These are phyloP conservation scores for Idaea aversata DNA, from an alignment of 2,888 invertebrate genomes.

Conservation along the genomic window DNA sequence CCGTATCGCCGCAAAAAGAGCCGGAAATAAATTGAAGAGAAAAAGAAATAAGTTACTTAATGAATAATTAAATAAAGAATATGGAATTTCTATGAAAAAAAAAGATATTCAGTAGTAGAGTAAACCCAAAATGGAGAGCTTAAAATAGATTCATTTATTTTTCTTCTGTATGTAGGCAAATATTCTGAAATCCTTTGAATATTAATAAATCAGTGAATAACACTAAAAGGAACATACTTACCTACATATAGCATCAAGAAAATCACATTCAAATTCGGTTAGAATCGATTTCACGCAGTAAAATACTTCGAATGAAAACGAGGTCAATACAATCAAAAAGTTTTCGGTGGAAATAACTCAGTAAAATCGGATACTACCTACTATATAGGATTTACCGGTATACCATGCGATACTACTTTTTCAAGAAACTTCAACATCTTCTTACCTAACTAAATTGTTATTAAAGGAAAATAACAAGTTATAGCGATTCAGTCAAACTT, in stretches of 20 bases:
- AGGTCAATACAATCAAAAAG: neutral
- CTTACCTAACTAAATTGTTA: neutral
- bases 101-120: no score
- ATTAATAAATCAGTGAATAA: neutral
- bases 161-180: no score
- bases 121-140: no score
- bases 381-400: neutral
- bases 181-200: neutral
- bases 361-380: neutral
- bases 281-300: slow-evolving; percentile 2
- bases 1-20: no score
- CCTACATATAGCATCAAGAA: neutral
- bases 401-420: neutral
- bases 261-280: neutral
- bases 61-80: no score
- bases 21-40: no score
- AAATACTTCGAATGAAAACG: slow-evolving; percentile 3
- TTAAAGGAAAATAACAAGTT: neutral
- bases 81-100: no score
- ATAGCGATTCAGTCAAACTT: neutral
- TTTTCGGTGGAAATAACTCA: neutral
- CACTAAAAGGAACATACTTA: neutral
- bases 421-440: neutral
- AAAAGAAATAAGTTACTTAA: no score
- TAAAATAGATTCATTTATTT: no score